Evolutionary conservation across 2,888 invertebrate species (phyloP), one percentile per base, ranked within the genome.

Genomic region (Pyrocoelia pectoralis): DNA sequence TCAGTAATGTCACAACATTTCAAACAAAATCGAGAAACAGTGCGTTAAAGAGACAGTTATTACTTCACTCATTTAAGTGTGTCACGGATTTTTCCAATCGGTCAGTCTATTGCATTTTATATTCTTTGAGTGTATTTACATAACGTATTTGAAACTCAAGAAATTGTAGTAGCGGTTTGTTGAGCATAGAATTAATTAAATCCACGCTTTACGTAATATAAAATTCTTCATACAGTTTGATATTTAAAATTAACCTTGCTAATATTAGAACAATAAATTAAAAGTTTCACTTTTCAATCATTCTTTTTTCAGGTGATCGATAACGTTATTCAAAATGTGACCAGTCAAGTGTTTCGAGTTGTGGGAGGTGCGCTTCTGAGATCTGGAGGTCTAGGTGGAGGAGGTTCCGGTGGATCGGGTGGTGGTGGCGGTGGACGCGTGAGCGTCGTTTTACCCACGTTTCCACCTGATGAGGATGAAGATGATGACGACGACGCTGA

Each of bases 261-360:
- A 43, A 15, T 13, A 13, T 43, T 40, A n/a, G n/a, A n/a, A n/a
- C 12, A 40, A 40, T 4, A 40, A 40, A 12, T 15, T 6, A 38
- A 38, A 38, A 12, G 10, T 43, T 13, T 43, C 15, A 15, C 15
- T 43, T 43, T 40, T 13, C 13, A 43, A 43, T 43, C 3, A 48
- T 18, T 15, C 15, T 6, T 48, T 18, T 58, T 58, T 38, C 51
- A 88, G 91, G 88, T 90, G 78, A 84, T 92, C 83, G 91, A 91
- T 85, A 86, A 88, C 81, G 90, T 89, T 80, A 88, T 92, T 81
- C 91, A 91, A 85, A 85, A 87, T 82, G 85, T 92, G 78, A 88
- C 89, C 69, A 86, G 88, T 79, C 84, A 87, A 80, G 82, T 93
- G 76, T 87, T 94, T 81, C 88, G 90, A 76, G 85, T 89, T 67